A percentile compares a stretch with the other conserved stretches of the same genome.
These are phyloP conservation scores for Bettongia penicillata DNA, from an alignment of 2,113 vertebrate species.

Conservation along the genomic window DNA sequence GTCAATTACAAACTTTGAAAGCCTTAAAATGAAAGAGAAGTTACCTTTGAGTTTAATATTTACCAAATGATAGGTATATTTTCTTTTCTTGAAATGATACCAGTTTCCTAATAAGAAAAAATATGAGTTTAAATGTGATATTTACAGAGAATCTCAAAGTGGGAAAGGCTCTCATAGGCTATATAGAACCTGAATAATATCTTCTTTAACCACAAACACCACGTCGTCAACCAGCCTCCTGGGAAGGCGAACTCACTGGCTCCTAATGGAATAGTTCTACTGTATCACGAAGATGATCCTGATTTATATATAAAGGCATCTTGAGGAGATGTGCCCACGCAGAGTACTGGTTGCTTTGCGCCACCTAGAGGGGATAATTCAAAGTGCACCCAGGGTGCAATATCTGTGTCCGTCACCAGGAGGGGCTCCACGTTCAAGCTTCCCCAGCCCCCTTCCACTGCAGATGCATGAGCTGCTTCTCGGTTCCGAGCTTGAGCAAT, in stretches of 20 bases:
- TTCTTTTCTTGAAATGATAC: not conserved
- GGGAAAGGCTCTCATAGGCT: not conserved
- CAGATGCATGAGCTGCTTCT: not conserved
- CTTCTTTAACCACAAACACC: not conserved
- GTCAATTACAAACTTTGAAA: not conserved
- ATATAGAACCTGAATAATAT: not conserved
- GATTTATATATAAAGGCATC: not conserved
- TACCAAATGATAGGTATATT: not conserved
- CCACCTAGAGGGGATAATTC: not conserved
- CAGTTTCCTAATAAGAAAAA: not conserved
- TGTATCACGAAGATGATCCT: not conserved
- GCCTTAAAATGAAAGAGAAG: not conserved
- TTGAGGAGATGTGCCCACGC: not conserved
- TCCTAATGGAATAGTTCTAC: not conserved
- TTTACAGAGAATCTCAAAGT: not conserved
- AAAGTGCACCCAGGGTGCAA: not conserved
- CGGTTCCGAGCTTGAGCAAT: not conserved
- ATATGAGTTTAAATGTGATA: not conserved
- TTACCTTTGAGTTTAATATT: not conserved
- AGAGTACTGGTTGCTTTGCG: not conserved
- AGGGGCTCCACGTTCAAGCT: not conserved
- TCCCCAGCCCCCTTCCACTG: not conserved
- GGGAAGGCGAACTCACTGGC: not conserved
- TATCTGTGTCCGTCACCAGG: not conserved
- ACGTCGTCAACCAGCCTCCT: not conserved